These are phyloP conservation scores for Mesembrinibis cayennensis DNA, from an alignment of 2,113 vertebrate species.

Conservation along the genomic window DNA sequence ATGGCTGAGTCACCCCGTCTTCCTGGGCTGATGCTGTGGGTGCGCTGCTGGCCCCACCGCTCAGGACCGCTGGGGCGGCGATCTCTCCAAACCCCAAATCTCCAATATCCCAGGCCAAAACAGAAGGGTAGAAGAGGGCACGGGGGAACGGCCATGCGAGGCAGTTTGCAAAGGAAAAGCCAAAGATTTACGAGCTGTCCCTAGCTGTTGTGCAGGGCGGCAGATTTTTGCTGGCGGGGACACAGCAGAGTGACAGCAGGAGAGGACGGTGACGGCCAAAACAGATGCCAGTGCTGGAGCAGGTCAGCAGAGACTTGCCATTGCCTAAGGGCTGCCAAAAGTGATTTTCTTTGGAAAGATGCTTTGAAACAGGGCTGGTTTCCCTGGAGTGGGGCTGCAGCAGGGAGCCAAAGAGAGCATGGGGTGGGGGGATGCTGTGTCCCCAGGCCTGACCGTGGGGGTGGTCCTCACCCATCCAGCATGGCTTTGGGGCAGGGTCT, in stretches of 20 bases:
- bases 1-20: accelerated
- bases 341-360: not conserved
- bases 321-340: conserved; percentile 1
- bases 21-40: accelerated
- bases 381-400: not conserved
- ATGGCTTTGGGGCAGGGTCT: not conserved
- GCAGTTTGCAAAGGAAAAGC: not conserved
- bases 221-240: not conserved
- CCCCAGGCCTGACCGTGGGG: not conserved
- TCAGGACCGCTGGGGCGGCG: accelerated
- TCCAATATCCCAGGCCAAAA: not conserved
- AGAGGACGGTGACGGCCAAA: not conserved
- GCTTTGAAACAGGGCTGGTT: not conserved
- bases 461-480: not conserved
- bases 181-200: accelerated
- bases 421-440: accelerated
- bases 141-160: accelerated
- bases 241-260: not conserved
- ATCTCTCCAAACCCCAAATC: not conserved
- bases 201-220: not conserved
- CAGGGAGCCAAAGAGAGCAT: not conserved
- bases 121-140: not conserved
- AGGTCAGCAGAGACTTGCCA: not conserved
- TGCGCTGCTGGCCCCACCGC: accelerated
- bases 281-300: not conserved